Percentiles rank a stretch among this genome's conserved stretches.
Conservation (phyloP, 2,888 invertebrate species). For the Asteroscopus sphinx region DNA sequence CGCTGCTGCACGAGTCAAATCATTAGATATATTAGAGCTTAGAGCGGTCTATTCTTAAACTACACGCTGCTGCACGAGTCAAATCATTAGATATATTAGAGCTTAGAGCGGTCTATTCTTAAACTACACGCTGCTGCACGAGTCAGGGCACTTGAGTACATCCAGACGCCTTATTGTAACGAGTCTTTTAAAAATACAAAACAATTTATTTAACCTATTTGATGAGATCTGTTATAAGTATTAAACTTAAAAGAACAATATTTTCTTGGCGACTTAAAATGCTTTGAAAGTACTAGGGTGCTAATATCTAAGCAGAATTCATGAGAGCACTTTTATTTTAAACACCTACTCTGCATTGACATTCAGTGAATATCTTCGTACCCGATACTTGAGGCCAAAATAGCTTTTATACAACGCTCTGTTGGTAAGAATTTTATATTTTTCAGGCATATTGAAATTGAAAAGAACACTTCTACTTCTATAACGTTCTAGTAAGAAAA, state of each 20-base stretch:
- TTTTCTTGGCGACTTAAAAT: constrained; percentile 40
- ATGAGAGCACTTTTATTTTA: constrained; percentile 42
- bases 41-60: too few species aligned
- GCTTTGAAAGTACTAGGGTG: constrained; percentile 46
- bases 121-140: too few species aligned
- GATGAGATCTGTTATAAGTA: constrained; percentile 28
- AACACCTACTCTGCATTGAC: constrained; percentile 39
- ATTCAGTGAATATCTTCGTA: constrained; percentile 35
- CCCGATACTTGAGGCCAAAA: constrained; percentile 35
- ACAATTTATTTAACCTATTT: constrained; percentile 27
- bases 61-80: too few species aligned
- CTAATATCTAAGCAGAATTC: constrained; percentile 45
- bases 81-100: too few species aligned
- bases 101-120: too few species aligned
- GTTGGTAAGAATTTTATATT: constrained; percentile 10
- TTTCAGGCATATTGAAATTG: constrained; percentile 5
- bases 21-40: too few species aligned
- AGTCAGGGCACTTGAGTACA: too few species aligned
- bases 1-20: too few species aligned
- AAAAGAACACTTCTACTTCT: too few species aligned
- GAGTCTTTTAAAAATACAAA: constrained; percentile 8
- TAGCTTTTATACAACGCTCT: constrained; percentile 19
- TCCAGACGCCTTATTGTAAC: too few species aligned
- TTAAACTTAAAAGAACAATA: constrained; percentile 32
- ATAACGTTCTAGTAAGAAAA: too few species aligned